Evolutionary conservation across 2,888 invertebrate genomes (phyloP), one percentile per base, ranked within the genome.

Genomic region (Idaea dimidiata): DNA sequence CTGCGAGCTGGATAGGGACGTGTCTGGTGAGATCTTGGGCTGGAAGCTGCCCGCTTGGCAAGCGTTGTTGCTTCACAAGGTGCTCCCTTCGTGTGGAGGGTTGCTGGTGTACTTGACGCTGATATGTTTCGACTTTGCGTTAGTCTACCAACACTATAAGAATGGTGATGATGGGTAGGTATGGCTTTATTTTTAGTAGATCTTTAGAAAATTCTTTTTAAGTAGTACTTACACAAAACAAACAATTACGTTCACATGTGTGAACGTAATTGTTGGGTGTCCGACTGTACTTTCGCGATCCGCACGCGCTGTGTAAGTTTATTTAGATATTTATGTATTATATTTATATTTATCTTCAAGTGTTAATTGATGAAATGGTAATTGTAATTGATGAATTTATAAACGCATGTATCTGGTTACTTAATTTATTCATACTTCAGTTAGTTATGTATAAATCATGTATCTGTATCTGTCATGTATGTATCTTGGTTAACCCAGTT

Each of bases 61-160:
- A 65, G 86, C 91, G 1, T 70, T 93, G 59, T 69, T 91, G 17
- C 63, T 91, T 31, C 91, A 92, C 62, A 74, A 91, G 57, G 91
- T 89, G 65, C 70, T 91, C 64, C 91, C 92, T 54, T 85, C 91
- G 54, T 90, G 89, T 65, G 91, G 90, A 0, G 94, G 94, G 14
- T 93, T 95, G 57, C 67, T 94, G 0, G 82, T 96, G 32, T 97
- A 95, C 73, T 88, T 96, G 53, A 86, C 94, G 4, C 92, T 96
- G 60, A 94, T 96, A 54, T 94, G 95, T 17, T 94, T 94, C 56
- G 97, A 97, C 78, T 80, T 95, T 33, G 94, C 94, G 0, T 91
- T 96, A 1, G 93, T 95, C 59, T 90, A 93, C 66, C 94, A 95
- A 78, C 95, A 96, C 77, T 94, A 94, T 69, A 87, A 87, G 17